These are phyloP conservation scores for Pseudochirops cupreus DNA, from an alignment of 2,797 vertebrate species.

Conservation along the genomic window DNA sequence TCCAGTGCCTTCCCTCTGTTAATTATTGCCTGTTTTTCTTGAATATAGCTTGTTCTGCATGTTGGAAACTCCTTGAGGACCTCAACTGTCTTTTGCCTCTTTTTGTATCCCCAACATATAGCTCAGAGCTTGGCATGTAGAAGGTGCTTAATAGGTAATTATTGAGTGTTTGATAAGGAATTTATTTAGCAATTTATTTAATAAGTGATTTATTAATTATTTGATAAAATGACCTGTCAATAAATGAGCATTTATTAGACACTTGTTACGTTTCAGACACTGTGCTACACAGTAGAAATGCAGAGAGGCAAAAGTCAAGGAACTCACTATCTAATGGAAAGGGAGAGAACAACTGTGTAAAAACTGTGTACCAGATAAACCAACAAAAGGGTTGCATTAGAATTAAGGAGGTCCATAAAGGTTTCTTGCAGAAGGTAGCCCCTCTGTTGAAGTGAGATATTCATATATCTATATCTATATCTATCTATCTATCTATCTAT, in stretches of 20 bases:
- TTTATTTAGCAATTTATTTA: neutral
- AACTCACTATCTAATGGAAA: too few species aligned
- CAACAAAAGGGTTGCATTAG: neutral
- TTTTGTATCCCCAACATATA: neutral
- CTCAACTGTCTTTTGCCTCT: neutral
- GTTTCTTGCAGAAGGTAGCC: too few species aligned
- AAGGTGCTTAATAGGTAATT: neutral
- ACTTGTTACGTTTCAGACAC: neutral
- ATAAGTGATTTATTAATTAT: neutral
- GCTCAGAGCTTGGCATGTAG: neutral
- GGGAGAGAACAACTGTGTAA: too few species aligned
- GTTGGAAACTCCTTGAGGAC: too few species aligned
- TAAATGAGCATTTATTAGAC: neutral
- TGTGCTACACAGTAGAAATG: neutral
- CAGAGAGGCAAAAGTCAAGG: neutral
- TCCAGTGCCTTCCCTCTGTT: neutral
- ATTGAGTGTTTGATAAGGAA: neutral
- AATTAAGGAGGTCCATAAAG: neutral
- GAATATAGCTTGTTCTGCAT: neutral
- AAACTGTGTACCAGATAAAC: neutral
- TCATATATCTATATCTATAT: too few species aligned
- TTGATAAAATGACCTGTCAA: neutral
- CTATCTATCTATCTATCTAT: too few species aligned
- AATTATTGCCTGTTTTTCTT: neutral
- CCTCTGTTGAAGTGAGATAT: neutral